phyloP scores from a whole-genome alignment of 2,888 invertebrate species.

The Phragmatobia fuliginosa region DNA sequence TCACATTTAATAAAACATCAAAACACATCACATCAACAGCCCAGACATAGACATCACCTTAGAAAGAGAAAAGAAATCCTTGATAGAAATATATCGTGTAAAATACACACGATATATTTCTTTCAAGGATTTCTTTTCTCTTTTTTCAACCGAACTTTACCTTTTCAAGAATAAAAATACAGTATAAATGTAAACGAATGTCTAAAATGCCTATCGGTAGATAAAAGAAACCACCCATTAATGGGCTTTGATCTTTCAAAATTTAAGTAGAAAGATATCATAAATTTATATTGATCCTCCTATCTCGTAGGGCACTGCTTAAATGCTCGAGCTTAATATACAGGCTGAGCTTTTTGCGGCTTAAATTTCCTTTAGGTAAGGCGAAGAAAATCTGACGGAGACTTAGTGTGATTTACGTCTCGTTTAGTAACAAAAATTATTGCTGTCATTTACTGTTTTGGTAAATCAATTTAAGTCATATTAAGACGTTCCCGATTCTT shows the following conservation, averaged over 20 bases:
- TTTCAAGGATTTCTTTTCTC: too few relatives aligned
- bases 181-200: background rate
- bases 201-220: background rate
- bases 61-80: too few relatives aligned
- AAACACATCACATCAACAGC: too few relatives aligned
- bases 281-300: slow-evolving; percentile 2
- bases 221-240: background rate
- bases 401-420: background rate
- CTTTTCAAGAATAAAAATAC: background rate
- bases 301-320: background rate
- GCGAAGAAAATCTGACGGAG: background rate
- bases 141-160: too few relatives aligned
- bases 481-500: background rate
- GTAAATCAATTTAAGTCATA: background rate
- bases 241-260: background rate
- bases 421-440: background rate
- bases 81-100: too few relatives aligned
- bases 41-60: too few relatives aligned
- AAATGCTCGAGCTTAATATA: background rate
- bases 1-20: too few relatives aligned
- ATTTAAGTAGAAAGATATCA: background rate
- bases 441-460: background rate
- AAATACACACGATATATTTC: too few relatives aligned
- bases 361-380: background rate
- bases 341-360: background rate